phyloP scores from a whole-genome alignment of 2,113 vertebrate species.

The Herpailurus yagouaroundi region DNA sequence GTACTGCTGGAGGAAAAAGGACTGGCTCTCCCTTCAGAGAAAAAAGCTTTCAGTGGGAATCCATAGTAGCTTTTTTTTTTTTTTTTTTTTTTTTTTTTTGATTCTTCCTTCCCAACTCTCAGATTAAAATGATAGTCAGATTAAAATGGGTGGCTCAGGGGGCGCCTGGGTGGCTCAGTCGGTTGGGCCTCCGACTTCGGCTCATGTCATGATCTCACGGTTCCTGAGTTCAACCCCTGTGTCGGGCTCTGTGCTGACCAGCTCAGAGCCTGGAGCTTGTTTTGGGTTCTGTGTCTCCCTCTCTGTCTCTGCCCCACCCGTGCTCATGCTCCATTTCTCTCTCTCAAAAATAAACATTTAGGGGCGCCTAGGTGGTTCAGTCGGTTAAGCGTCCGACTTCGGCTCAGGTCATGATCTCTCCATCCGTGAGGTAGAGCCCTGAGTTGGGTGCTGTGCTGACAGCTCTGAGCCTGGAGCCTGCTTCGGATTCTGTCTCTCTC shows the following conservation, averaged over 20 bases:
- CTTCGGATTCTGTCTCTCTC: not conserved
- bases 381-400: not conserved
- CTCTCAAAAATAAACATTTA: too few species aligned
- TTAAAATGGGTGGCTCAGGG: not conserved
- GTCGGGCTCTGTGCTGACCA: not conserved
- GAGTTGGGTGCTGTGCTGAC: not conserved
- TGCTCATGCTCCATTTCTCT: too few species aligned
- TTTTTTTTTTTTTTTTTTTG: not conserved
- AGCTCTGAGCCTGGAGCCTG: not conserved
- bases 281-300: not conserved
- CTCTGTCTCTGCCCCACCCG: not conserved
- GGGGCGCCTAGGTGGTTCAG: not conserved
- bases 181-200: not conserved
- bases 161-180: not conserved
- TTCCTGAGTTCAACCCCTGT: not conserved
- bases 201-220: not conserved
- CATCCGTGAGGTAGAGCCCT: not conserved
- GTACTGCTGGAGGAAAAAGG: not conserved
- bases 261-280: not conserved
- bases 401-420: not conserved
- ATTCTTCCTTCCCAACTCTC: not conserved
- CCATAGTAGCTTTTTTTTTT: not conserved
- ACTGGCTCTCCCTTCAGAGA: conserved; percentile 37
- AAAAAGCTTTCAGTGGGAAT: conserved; percentile 21
- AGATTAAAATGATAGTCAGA: not conserved